A percentile compares a stretch with the other conserved stretches of the same genome.
Evolutionary conservation across 37 sponge, comb jelly and placozoan species (phyloP).

Genomic region (Theonella swinhoei): DNA sequence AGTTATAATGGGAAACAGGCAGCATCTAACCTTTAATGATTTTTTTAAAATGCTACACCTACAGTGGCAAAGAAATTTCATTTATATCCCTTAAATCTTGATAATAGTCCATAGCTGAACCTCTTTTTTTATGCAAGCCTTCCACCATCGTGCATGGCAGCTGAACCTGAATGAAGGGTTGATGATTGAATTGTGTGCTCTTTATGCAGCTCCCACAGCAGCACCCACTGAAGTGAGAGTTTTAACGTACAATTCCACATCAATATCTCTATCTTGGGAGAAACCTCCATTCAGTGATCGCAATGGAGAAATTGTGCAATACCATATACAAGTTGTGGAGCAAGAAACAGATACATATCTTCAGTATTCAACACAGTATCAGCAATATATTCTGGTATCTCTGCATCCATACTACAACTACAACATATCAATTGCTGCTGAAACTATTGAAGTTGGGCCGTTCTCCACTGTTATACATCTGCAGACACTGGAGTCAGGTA

Average conservation of each 20-base stretch:
- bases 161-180: no score
- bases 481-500: not conserved
- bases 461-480: not conserved
- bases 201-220: not conserved
- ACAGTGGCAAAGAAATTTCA: no score
- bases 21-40: no score
- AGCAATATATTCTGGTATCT: not conserved
- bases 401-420: slow-evolving; percentile 21
- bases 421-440: slow-evolving; percentile 3
- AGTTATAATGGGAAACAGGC: no score
- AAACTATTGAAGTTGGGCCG: slow-evolving; percentile 2
- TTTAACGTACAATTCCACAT: not conserved
- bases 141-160: no score
- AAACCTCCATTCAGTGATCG: not conserved
- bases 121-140: not conserved
- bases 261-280: slow-evolving; percentile 9
- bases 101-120: not conserved
- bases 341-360: not conserved
- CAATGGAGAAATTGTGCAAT: slow-evolving; percentile 25
- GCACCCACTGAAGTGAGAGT: not conserved
- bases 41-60: no score
- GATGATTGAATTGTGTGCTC: no score
- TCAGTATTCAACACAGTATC: not conserved
- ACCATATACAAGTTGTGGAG: slow-evolving; percentile 10
- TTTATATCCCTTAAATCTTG: not conserved